Evolutionary conservation across 2,113 vertebrate species (phyloP), one percentile per base, ranked within the genome.

Genomic region (Sarotherodon lohbergeri): DNA sequence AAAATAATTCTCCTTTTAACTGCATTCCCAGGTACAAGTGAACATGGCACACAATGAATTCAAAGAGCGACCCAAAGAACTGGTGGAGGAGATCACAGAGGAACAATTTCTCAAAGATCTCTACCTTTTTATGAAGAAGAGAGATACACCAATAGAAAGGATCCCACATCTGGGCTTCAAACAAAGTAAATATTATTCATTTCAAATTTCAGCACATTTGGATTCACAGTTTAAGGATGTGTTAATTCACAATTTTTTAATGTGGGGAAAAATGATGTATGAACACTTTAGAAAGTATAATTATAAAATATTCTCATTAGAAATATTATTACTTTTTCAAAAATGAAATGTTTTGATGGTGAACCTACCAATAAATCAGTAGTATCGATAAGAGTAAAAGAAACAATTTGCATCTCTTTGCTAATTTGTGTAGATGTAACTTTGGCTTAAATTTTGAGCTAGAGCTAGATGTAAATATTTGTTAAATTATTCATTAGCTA

Each of bases 91-190:
- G 17, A 81, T 88, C 10, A 87, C 89, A 1, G 96, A 96, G 87
- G 95, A 96, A 16, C 73, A 79, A 1, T 97, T 97, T 54, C 94
- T 96, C 1, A 96, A 95, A 81, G 91, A 96, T 2, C 94, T 97
- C 17, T 95, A 97, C 89, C 11, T 90, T n/a, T 96, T 94, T 80
- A 97, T 97, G 96, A 97, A 94, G 90, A 96, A 94, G 55, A 94
- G 94, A 92, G 95, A 96, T 8, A 96, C 95, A 0, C 95, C 96
- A 2, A 96, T 97, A 16, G 96, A 97, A 90, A 95, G 96, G 57
- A 96, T 97, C 80, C 96, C 96, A 41, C 95, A 97, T 78, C 95
- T 97, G 34, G 96, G 96, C 86, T 97, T 97, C 88, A 97, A 96
- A 89, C 96, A 97, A 91, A 96, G 96, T 97, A 91, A 55, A 85